phyloP scores from a whole-genome alignment of 2,113 vertebrate genomes.

The Aegotheles bennettii region DNA sequence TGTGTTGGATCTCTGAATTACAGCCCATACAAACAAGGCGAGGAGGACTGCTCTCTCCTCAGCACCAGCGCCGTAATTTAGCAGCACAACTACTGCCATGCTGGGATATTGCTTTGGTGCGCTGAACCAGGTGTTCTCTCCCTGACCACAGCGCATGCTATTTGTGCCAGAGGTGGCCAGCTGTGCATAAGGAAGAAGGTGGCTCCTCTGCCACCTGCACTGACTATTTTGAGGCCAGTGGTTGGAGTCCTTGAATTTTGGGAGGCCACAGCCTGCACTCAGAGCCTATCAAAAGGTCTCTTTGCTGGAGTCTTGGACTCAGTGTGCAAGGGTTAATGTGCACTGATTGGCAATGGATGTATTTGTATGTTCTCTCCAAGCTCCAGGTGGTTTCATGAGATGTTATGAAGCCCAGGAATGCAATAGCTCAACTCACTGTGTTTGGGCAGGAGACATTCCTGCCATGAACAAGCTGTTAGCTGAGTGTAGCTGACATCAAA shows the following conservation, averaged over 20 bases:
- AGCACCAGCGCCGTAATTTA: not conserved
- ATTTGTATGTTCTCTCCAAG: not conserved
- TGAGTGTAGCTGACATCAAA: not conserved
- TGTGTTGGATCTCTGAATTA: conserved; percentile 62
- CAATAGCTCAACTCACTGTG: fast-evolving
- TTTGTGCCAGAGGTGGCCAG: not conserved
- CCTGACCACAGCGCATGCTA: not conserved
- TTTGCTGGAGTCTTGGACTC: not conserved
- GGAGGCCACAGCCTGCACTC: not conserved
- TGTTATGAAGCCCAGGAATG: fast-evolving
- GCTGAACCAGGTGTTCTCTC: not conserved
- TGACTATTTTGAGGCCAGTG: not conserved
- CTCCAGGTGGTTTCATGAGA: not conserved
- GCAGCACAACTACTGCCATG: not conserved
- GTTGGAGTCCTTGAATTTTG: not conserved
- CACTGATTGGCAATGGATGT: not conserved
- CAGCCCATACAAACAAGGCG: conserved; percentile 11
- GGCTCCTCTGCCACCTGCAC: not conserved
- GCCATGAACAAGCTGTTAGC: not conserved
- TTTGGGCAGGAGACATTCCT: not conserved
- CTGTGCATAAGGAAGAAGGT: not conserved
- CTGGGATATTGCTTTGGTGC: not conserved
- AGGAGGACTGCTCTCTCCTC: not conserved
- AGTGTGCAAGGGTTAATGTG: not conserved
- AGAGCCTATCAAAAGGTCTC: not conserved